Evolutionary conservation across 1,140 invertebrate genomes (phyloP).

Genomic region (Aphelinus certus): DNA sequence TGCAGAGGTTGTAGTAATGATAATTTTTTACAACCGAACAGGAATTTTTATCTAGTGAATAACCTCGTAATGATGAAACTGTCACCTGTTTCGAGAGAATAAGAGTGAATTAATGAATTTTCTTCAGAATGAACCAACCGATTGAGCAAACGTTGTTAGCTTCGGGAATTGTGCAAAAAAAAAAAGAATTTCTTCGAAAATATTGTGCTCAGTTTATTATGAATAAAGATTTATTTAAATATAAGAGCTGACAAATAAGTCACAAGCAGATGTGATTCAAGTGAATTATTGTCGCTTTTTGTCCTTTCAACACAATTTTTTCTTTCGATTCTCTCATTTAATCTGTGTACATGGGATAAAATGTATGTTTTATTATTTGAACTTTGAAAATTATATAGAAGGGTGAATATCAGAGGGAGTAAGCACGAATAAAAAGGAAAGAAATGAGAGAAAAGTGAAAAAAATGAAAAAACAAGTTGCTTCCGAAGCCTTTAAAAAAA

Average conservation of each 20-base stretch:
- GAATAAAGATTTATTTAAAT: slow-evolving; percentile 11
- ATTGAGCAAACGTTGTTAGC: slow-evolving; percentile 5
- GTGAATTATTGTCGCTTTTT: slow-evolving; percentile 17
- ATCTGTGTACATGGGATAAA: slow-evolving; percentile 30
- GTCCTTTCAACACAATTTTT: slow-evolving; percentile 25
- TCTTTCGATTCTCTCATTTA: slow-evolving; percentile 31
- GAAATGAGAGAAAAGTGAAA: not conserved
- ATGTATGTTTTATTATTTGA: slow-evolving; percentile 36
- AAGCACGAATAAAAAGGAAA: not conserved
- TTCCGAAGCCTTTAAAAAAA: slow-evolving; percentile 36
- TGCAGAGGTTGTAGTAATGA: slow-evolving; percentile 25
- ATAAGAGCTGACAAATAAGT: slow-evolving; percentile 21
- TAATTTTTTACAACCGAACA: slow-evolving; percentile 24
- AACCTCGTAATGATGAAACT: slow-evolving; percentile 19
- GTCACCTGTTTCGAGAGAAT: slow-evolving; percentile 21
- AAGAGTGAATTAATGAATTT: slow-evolving; percentile 10
- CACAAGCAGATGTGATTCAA: slow-evolving; percentile 12
- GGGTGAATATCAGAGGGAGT: slow-evolving; percentile 3
- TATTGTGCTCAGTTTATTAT: slow-evolving; percentile 13
- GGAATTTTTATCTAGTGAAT: slow-evolving; percentile 30
- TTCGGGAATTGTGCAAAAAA: not conserved
- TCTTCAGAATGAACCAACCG: not conserved
- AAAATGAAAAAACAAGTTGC: slow-evolving; percentile 30
- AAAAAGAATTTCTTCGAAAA: slow-evolving; percentile 37
- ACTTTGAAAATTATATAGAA: no score